phyloP scores from a whole-genome alignment of 2,888 invertebrate species.

The Ferdinandea cuprea region DNA sequence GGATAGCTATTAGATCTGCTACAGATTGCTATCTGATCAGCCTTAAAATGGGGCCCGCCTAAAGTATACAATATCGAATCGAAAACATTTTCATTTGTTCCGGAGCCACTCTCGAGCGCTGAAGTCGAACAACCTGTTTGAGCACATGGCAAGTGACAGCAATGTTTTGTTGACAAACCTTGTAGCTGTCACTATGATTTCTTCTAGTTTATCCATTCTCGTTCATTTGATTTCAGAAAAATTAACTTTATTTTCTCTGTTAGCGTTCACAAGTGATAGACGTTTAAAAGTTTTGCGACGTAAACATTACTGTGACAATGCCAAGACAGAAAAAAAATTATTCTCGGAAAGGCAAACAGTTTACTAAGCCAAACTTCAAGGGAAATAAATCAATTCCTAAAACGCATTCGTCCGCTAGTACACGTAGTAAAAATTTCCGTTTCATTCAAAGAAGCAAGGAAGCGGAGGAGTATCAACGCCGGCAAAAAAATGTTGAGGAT shows the following conservation, averaged over 20 bases:
- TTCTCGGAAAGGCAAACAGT: conserved; percentile 46
- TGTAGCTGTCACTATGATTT: too few relatives aligned
- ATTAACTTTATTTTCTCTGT: not conserved
- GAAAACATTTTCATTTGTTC: not conserved
- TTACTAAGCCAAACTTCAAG: conserved; percentile 24
- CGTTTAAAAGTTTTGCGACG: not conserved
- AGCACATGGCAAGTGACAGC: conserved; percentile 30
- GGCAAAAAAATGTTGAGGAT: conserved; percentile 76
- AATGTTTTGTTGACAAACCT: conserved; percentile 32
- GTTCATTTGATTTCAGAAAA: not conserved
- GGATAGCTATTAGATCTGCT: too few relatives aligned
- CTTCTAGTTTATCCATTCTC: too few relatives aligned
- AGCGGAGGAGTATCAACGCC: conserved; percentile 78
- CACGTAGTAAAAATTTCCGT: conserved; percentile 77
- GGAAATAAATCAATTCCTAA: conserved; percentile 23
- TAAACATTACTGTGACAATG: conserved; percentile 21
- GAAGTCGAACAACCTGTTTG: too few relatives aligned
- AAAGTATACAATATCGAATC: too few relatives aligned
- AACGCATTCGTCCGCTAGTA: conserved; percentile 25
- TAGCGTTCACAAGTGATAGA: not conserved
- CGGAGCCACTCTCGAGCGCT: too few relatives aligned
- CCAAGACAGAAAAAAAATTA: conserved; percentile 58
- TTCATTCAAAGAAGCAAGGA: conserved; percentile 80
- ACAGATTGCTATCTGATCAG: too few relatives aligned
- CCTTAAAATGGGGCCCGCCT: too few relatives aligned